phyloP scores from a whole-genome alignment of 2,797 vertebrate genomes.

The Rhinella marina region DNA sequence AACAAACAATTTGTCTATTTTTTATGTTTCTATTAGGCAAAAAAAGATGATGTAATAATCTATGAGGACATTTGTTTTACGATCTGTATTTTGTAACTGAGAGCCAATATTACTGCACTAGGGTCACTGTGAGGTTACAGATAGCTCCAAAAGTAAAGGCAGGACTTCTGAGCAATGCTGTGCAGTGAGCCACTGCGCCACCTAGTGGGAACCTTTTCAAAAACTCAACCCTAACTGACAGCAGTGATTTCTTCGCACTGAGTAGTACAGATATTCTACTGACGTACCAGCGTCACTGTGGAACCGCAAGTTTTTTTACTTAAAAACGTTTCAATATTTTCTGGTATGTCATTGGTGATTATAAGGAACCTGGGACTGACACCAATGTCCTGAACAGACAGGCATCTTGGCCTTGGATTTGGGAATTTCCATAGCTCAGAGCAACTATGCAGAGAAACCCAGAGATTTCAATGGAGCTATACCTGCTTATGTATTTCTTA shows the following conservation, averaged over 20 bases:
- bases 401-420: background rate
- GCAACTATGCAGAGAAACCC: background rate
- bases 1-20: background rate
- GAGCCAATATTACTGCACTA: background rate
- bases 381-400: background rate
- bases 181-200: background rate
- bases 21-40: background rate
- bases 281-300: background rate
- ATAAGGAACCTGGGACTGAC: background rate
- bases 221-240: background rate
- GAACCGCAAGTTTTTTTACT: background rate
- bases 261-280: background rate
- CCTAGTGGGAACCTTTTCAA: background rate
- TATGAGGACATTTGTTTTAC: background rate
- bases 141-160: background rate
- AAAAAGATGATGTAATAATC: background rate
- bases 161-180: background rate
- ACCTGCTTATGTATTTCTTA: background rate
- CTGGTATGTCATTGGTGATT: background rate
- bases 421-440: background rate
- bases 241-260: background rate
- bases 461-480: background rate
- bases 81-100: background rate
- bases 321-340: background rate
- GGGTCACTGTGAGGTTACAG: constrained; percentile 8